phyloP scores from a whole-genome alignment of 2,888 invertebrate species.

The Epistrophella euchroma region DNA sequence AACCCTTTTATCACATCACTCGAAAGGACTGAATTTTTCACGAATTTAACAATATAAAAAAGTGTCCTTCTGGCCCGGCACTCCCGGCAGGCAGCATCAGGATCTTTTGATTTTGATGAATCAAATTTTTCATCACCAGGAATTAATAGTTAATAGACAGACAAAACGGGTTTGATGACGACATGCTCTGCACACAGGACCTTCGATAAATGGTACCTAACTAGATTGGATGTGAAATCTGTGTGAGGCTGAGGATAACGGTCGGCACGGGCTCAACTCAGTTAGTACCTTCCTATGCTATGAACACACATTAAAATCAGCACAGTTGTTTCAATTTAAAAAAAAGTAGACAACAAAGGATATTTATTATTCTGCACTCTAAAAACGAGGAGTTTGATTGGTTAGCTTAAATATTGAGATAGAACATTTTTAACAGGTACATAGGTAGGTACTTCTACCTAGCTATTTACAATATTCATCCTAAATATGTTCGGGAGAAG shows the following conservation, averaged over 20 bases:
- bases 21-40: slow-evolving; percentile 66
- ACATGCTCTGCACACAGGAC: neutral
- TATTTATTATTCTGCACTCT: slow-evolving; percentile 52
- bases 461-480: neutral
- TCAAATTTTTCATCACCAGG: slow-evolving; percentile 75
- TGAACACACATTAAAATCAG: slow-evolving; percentile 31
- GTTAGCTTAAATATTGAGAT: slow-evolving; percentile 44
- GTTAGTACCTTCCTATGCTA: too few species aligned
- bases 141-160: slow-evolving; percentile 75
- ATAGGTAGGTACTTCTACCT: neutral
- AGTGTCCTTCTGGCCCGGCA: neutral
- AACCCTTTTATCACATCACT: slow-evolving; percentile 64
- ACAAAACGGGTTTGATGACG: slow-evolving; percentile 60
- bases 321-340: slow-evolving; percentile 69
- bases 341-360: slow-evolving; percentile 30
- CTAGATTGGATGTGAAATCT: slow-evolving; percentile 55
- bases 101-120: slow-evolving; percentile 50
- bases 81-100: too few species aligned
- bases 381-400: slow-evolving; percentile 26
- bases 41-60: slow-evolving; percentile 59
- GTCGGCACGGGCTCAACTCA: slow-evolving; percentile 29
- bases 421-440: too few species aligned
- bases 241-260: neutral
- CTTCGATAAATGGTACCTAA: slow-evolving; percentile 19
- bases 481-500: slow-evolving; percentile 13